These are phyloP conservation scores for Leucopsar rothschildi DNA, from an alignment of 2,113 vertebrate species.

Conservation along the genomic window DNA sequence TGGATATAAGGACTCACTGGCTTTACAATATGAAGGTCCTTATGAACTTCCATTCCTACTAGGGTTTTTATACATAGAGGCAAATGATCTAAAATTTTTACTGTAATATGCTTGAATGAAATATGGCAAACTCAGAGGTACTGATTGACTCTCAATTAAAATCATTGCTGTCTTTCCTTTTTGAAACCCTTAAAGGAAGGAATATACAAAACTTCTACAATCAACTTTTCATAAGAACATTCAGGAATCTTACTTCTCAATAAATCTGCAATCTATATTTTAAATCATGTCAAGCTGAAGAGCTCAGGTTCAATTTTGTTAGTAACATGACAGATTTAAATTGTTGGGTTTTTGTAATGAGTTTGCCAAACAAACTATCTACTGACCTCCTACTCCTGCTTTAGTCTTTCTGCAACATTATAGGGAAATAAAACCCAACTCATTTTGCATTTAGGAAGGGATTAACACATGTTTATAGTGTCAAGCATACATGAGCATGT, in stretches of 20 bases:
- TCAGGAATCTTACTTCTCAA: background rate
- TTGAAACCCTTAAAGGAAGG: background rate
- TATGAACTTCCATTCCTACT: background rate
- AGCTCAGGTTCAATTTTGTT: background rate
- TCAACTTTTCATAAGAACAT: background rate
- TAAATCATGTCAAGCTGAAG: background rate
- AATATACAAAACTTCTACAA: background rate
- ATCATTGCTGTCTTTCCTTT: background rate
- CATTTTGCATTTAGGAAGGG: background rate
- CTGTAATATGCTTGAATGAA: background rate
- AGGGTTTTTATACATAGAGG: background rate
- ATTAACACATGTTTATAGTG: background rate
- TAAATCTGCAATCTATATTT: background rate
- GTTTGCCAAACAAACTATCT: background rate
- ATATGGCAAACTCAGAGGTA: background rate
- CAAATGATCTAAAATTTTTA: background rate
- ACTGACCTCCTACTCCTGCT: background rate
- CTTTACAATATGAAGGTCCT: background rate
- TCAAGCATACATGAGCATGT: fast-evolving
- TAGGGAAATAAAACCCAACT: background rate
- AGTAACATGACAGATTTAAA: background rate
- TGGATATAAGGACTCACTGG: background rate
- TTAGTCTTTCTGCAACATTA: background rate
- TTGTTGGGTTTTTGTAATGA: background rate
- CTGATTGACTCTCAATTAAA: background rate